These are phyloP conservation scores for Psylliodes chrysocephalus DNA, from an alignment of 2,888 invertebrate genomes.

Conservation along the genomic window DNA sequence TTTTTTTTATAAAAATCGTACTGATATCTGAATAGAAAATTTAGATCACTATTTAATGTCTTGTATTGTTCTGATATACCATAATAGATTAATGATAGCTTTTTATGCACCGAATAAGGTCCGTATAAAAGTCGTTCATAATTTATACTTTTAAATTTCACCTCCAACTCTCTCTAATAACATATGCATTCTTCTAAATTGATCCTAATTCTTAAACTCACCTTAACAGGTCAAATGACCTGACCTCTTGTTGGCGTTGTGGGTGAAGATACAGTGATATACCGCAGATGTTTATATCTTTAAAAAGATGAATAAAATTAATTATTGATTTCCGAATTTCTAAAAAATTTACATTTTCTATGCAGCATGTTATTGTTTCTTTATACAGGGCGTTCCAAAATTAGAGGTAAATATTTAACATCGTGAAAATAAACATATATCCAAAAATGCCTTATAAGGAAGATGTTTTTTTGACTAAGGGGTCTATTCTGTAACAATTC, in stretches of 20 bases:
- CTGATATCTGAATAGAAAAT: background rate
- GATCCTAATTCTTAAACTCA: slow-evolving; percentile 16
- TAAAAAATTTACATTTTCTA: background rate
- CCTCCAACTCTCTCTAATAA: slow-evolving; percentile 20
- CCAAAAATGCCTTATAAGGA: too few species aligned
- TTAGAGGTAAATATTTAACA: too few species aligned
- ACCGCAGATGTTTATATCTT: background rate
- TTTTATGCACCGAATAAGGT: background rate
- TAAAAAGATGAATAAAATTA: background rate
- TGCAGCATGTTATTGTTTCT: background rate
- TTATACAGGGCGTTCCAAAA: too few species aligned
- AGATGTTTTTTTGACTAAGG: too few species aligned
- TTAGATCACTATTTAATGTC: background rate
- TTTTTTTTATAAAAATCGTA: background rate
- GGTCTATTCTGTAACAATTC: too few species aligned
- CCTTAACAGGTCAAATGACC: slow-evolving; percentile 13
- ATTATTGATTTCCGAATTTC: background rate
- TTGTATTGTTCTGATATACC: background rate
- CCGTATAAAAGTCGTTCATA: slow-evolving; percentile 9
- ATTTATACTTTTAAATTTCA: slow-evolving; percentile 16
- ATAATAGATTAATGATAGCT: background rate
- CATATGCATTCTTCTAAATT: slow-evolving; percentile 19
- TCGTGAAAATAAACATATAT: too few species aligned
- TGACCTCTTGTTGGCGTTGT: slow-evolving; percentile 4
- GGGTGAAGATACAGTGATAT: slow-evolving; percentile 4